Conservation (phyloP, 2,113 vertebrate species). For the Marcusenius ussheri region DNA sequence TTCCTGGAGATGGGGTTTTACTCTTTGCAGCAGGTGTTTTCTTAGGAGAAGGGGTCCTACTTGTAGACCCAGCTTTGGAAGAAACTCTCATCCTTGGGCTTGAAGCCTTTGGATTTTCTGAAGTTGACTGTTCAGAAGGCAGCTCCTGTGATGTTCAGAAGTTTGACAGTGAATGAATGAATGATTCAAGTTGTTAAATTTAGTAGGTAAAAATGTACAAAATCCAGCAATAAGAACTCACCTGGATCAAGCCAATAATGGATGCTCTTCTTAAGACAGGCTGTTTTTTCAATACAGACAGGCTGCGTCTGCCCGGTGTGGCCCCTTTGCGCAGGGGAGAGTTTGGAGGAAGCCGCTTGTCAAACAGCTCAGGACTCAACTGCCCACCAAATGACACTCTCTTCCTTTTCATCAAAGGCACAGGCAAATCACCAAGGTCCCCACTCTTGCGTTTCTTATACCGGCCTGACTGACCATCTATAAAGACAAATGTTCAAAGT, state of each 20-base stretch:
- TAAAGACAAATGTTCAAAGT: neutral
- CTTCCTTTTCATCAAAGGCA: constrained; percentile 59
- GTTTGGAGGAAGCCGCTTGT: constrained; percentile 76
- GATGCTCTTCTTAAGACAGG: constrained; percentile 64
- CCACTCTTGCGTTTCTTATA: constrained; percentile 58
- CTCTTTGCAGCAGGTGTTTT: constrained; percentile 15
- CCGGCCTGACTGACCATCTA: constrained; percentile 24
- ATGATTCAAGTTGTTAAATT: neutral
- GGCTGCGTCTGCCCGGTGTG: constrained; percentile 56
- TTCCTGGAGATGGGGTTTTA: constrained; percentile 23
- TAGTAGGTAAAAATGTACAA: neutral
- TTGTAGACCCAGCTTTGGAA: constrained; percentile 24
- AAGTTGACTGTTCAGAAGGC: constrained; percentile 9
- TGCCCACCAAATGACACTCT: constrained; percentile 78
- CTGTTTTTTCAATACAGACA: constrained; percentile 36
- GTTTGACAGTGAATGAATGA: neutral
- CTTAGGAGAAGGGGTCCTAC: constrained; percentile 11
- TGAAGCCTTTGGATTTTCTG: constrained; percentile 5
- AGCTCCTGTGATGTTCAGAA: constrained; percentile 27
- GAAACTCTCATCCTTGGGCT: constrained; percentile 28
- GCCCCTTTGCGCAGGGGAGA: constrained; percentile 74
- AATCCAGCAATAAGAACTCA: constrained; percentile 30
- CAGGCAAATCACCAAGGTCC: constrained; percentile 30
- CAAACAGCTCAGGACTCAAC: constrained; percentile 78
- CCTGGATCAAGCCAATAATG: constrained; percentile 52